phyloP scores from a whole-genome alignment of 2,888 invertebrate genomes.

The Ormyrus pomaceus region DNA sequence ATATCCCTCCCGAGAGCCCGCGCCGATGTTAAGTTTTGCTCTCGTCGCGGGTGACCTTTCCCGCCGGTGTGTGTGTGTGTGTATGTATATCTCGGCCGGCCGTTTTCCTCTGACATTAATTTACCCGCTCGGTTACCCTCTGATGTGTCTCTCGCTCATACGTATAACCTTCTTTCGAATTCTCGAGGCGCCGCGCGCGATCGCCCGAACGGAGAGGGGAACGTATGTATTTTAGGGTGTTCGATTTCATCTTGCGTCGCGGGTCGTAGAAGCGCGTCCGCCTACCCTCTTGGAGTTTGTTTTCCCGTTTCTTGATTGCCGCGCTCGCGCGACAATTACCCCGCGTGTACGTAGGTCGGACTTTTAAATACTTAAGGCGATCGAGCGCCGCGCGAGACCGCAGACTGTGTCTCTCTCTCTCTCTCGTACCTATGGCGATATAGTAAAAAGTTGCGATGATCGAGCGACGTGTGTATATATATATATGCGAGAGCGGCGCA shows the following conservation, averaged over 20 bases:
- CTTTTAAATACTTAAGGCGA: slow-evolving; percentile 34
- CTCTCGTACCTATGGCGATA: no score
- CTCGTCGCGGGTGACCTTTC: background rate
- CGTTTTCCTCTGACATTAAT: background rate
- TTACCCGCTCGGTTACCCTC: background rate
- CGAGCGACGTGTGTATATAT: background rate
- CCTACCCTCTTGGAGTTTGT: slow-evolving; percentile 6
- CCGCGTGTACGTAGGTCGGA: background rate
- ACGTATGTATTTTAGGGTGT: no score
- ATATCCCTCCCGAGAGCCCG: background rate
- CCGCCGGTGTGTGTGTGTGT: no score
- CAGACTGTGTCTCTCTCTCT: no score
- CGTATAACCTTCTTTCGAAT: slow-evolving; percentile 7
- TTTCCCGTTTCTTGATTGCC: slow-evolving; percentile 28
- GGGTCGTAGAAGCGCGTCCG: background rate
- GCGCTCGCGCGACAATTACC: slow-evolving; percentile 15
- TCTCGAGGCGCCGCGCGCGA: background rate
- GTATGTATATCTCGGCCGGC: background rate
- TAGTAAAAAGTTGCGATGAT: no score
- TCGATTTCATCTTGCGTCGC: background rate
- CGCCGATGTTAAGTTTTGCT: background rate
- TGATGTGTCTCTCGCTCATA: background rate
- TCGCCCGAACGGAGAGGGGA: no score
- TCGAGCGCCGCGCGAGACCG: background rate
- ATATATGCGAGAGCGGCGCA: background rate